Conservation (phyloP, 2,113 vertebrate species). For the Pelusios castaneus region DNA sequence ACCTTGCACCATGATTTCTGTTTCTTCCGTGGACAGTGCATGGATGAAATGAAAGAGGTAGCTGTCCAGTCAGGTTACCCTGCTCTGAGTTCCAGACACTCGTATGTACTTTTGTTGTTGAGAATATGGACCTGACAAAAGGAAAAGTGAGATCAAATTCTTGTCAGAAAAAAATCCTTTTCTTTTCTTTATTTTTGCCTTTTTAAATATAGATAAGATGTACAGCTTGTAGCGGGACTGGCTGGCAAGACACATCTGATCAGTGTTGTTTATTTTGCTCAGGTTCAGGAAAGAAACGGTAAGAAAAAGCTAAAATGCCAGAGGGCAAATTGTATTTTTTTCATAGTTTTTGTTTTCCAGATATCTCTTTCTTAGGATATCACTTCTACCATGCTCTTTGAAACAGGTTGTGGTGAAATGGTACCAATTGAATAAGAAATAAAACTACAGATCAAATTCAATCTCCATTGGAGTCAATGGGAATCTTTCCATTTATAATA, state of each 20-base stretch:
- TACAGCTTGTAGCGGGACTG: not conserved
- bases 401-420: not conserved
- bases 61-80: too few relatives aligned
- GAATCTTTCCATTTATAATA: not conserved
- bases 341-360: not conserved
- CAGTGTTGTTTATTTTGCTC: rapidly evolving
- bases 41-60: rapidly evolving
- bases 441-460: not conserved
- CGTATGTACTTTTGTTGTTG: rapidly evolving
- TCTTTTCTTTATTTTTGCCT: not conserved
- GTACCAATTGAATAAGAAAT: not conserved
- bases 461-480: not conserved
- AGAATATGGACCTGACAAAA: not conserved
- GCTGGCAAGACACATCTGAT: rapidly evolving
- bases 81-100: not conserved
- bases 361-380: not conserved
- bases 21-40: not conserved
- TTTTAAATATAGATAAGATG: not conserved
- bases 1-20: not conserved
- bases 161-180: not conserved
- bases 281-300: not conserved
- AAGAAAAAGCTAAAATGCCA: not conserved
- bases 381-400: not conserved
- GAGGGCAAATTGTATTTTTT: not conserved
- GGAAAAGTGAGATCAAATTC: not conserved